These are phyloP conservation scores for Lineus longissimus DNA, from an alignment of 1,140 invertebrate genomes.

Conservation along the genomic window DNA sequence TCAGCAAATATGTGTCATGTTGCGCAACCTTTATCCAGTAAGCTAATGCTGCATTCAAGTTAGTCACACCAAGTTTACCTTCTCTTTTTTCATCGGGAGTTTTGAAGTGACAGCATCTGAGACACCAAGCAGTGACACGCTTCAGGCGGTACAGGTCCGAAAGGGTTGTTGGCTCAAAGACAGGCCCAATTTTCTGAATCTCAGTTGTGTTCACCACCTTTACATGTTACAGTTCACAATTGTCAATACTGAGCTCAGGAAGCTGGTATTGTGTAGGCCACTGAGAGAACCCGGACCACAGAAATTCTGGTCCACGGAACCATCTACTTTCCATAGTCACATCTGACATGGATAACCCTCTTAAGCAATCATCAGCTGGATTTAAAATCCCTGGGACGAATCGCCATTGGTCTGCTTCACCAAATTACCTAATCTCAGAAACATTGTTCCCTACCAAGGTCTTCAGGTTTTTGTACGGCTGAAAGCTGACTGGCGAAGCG, in stretches of 20 bases:
- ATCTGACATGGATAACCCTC: constrained; percentile 16
- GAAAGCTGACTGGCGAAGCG: constrained; percentile 22
- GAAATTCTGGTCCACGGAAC: constrained; percentile 25
- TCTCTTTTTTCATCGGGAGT: not conserved
- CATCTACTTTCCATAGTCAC: constrained; percentile 13
- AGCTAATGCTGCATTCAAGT: too few species aligned
- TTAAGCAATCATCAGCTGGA: constrained; percentile 22
- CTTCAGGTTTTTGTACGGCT: constrained; percentile 9
- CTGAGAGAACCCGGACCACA: not conserved
- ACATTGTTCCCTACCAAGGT: constrained; percentile 24
- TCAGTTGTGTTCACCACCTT: not conserved
- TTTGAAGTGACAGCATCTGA: not conserved
- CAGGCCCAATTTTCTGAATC: not conserved
- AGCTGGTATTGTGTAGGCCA: not conserved
- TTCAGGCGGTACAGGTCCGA: not conserved
- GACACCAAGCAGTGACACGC: not conserved
- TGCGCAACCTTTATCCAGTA: too few species aligned
- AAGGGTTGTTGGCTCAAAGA: not conserved
- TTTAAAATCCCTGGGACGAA: constrained; percentile 18
- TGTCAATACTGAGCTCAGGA: not conserved
- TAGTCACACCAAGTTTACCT: too few species aligned
- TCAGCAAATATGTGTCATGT: not conserved
- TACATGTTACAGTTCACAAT: not conserved
- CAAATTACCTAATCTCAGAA: constrained; percentile 15
- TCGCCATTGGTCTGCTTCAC: constrained; percentile 17